Percentiles rank a stretch among this genome's conserved stretches.
These are phyloP conservation scores for Apodemus agrarius DNA, from an alignment of 2,797 vertebrate genomes.

Conservation along the genomic window DNA sequence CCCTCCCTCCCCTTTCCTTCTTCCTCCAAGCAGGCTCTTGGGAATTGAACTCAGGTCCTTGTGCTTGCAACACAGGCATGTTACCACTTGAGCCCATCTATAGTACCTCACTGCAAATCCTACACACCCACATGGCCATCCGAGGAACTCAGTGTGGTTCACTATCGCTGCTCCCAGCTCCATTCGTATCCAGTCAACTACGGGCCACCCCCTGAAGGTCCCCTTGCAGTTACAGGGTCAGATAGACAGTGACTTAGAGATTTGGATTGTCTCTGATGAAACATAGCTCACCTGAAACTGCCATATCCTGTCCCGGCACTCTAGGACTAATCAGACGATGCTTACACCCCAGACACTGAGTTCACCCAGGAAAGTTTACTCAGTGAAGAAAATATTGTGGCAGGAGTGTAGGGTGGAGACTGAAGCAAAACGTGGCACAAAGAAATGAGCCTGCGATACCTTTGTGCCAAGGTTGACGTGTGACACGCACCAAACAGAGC, in stretches of 20 bases:
- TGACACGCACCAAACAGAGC: background rate
- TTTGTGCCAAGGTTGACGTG: background rate
- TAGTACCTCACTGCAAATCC: background rate
- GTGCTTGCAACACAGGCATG: background rate
- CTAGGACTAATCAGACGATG: background rate
- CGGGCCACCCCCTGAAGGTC: background rate
- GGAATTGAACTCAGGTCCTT: background rate
- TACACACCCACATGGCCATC: background rate
- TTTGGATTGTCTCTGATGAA: background rate
- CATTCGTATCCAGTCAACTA: background rate
- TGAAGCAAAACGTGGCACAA: background rate
- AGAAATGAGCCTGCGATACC: background rate
- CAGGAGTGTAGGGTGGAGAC: background rate
- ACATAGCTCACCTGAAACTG: background rate
- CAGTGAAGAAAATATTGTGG: background rate
- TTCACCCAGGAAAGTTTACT: background rate
- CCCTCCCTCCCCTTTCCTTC: background rate
- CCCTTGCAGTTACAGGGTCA: background rate
- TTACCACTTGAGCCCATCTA: background rate
- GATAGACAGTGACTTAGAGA: background rate
- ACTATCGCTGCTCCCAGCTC: background rate
- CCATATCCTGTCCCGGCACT: background rate
- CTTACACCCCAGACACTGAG: background rate
- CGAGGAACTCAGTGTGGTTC: background rate
- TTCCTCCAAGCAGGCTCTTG: background rate